phyloP scores from a whole-genome alignment of 2,888 invertebrate species.

The Cheilosia vernalis region DNA sequence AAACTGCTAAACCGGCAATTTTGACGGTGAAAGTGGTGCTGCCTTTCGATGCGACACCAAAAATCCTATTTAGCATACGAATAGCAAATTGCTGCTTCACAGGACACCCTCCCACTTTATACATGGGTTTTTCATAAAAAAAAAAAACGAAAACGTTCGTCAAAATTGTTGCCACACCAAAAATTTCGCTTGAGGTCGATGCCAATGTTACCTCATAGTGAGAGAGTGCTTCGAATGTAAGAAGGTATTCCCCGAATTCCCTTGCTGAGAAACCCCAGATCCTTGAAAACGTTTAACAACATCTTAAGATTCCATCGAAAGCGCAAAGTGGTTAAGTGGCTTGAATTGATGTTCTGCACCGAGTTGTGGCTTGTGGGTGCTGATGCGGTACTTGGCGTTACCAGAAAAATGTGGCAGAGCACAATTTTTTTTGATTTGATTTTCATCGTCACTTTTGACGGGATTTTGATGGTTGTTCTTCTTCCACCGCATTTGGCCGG shows the following conservation, averaged over 20 bases:
- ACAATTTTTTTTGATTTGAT: constrained; percentile 54
- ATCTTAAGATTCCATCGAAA: constrained; percentile 74
- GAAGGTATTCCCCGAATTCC: constrained; percentile 17
- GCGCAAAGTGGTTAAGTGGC: constrained; percentile 75
- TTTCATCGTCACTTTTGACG: constrained; percentile 70
- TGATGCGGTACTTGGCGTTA: constrained; percentile 31
- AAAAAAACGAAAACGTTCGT: constrained; percentile 2
- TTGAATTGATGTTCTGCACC: constrained; percentile 66
- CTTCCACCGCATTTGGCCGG: constrained; percentile 6
- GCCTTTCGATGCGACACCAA: constrained; percentile 51
- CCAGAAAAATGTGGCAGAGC: constrained; percentile 9
- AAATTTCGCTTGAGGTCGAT: constrained; percentile 54
- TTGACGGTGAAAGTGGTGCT: constrained; percentile 57
- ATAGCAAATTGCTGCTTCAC: constrained; percentile 69
- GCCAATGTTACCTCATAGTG: constrained; percentile 39
- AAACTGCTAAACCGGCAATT: constrained; percentile 81
- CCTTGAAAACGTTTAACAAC: constrained; percentile 71
- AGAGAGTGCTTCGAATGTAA: constrained; percentile 5
- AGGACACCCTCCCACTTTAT: constrained; percentile 18
- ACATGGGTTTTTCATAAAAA: constrained; percentile 31
- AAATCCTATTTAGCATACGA: constrained; percentile 74
- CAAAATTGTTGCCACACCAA: constrained; percentile 44
- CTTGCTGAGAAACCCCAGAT: constrained; percentile 33
- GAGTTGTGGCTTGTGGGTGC: constrained; percentile 33
- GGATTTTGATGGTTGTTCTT: constrained; percentile 36